These are phyloP conservation scores for Mobula hypostoma DNA, from an alignment of 2,113 vertebrate genomes.

Conservation along the genomic window DNA sequence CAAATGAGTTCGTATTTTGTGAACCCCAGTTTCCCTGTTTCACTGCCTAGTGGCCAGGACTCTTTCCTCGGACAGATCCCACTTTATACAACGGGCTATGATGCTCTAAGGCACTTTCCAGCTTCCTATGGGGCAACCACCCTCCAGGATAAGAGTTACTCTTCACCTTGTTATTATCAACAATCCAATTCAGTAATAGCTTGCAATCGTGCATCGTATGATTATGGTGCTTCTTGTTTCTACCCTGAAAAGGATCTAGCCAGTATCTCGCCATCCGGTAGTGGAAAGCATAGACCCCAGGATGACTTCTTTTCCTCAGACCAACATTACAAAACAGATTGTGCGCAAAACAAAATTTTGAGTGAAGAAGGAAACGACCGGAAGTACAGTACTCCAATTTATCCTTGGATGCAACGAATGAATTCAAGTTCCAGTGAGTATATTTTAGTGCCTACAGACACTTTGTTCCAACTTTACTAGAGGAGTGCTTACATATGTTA, in stretches of 20 bases:
- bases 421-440: slow-evolving; percentile 70
- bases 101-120: slow-evolving; percentile 73
- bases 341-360: slow-evolving; percentile 61
- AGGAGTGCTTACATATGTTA: slow-evolving; percentile 19
- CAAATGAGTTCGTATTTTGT: slow-evolving; percentile 80
- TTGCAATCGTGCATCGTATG: slow-evolving; percentile 68
- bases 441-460: slow-evolving; percentile 18
- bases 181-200: slow-evolving; percentile 68
- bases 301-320: slow-evolving; percentile 63
- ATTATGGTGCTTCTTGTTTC: slow-evolving; percentile 72
- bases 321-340: slow-evolving; percentile 62
- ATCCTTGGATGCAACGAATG: slow-evolving; percentile 76
- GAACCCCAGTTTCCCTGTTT: slow-evolving; percentile 73
- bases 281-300: slow-evolving; percentile 57
- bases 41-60: slow-evolving; percentile 66
- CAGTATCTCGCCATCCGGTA: slow-evolving; percentile 59
- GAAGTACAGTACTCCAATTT: slow-evolving; percentile 72
- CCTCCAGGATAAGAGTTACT: slow-evolving; percentile 70
- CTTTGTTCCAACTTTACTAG: neutral
- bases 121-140: slow-evolving; percentile 66
- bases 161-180: slow-evolving; percentile 69
- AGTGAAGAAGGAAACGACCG: slow-evolving; percentile 67
- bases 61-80: slow-evolving; percentile 68
- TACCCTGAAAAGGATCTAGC: slow-evolving; percentile 69
- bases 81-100: slow-evolving; percentile 62